phyloP scores from a whole-genome alignment of 2,113 vertebrate genomes.

The Crypturellus undulatus region DNA sequence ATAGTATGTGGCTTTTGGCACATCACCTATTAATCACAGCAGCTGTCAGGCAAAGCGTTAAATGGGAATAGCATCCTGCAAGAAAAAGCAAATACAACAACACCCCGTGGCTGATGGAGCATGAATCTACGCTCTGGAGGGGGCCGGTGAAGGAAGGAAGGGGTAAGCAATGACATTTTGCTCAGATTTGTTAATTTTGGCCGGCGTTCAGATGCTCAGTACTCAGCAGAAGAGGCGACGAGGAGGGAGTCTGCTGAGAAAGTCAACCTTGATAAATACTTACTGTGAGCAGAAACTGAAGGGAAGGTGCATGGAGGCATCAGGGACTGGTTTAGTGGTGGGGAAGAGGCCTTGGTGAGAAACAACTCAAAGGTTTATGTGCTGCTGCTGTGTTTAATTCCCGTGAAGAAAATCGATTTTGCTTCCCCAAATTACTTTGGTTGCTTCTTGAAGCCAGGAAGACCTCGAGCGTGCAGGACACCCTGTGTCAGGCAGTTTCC shows the following conservation, averaged over 20 bases:
- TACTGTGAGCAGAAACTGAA: conserved; percentile 11
- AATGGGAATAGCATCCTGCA: conserved; percentile 51
- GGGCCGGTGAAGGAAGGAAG: conserved; percentile 55
- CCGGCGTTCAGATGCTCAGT: conserved; percentile 13
- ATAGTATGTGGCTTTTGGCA: conserved; percentile 59
- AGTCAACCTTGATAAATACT: conserved; percentile 31
- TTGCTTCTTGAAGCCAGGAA: not conserved
- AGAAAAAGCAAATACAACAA: conserved; percentile 66
- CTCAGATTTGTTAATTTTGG: conserved; percentile 68
- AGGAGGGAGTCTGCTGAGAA: not conserved
- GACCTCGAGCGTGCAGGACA: not conserved
- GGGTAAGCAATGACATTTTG: conserved; percentile 47
- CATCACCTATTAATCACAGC: conserved; percentile 64
- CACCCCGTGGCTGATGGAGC: conserved; percentile 51
- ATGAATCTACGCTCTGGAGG: conserved; percentile 37
- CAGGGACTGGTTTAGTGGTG: not conserved
- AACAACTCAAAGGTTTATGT: not conserved
- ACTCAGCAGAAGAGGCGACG: not conserved
- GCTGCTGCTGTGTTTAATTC: not conserved
- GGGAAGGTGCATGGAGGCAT: conserved; percentile 11
- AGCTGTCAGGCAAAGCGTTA: conserved; percentile 55
- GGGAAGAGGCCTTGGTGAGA: not conserved
- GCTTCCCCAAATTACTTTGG: not conserved
- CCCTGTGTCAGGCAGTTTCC: not conserved
- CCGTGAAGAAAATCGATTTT: not conserved